Evolutionary conservation across 92 coral and sea anemone genomes (phyloP), one percentile per base, ranked within the genome.

Genomic region (Porites rus): DNA sequence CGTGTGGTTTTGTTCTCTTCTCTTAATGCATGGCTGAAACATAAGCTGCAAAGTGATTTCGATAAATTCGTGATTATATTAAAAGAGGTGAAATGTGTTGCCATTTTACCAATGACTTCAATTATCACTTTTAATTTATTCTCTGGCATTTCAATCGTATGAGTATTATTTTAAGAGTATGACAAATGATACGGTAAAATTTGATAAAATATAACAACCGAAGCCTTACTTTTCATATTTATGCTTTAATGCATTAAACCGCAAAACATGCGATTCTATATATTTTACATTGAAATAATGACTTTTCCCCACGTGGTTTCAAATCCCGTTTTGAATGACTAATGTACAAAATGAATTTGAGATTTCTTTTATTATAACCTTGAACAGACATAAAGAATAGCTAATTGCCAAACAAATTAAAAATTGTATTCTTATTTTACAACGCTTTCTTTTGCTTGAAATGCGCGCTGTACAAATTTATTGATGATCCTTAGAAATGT

Each of bases 381-480:
- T 31, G 67, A 81, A 66, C 70, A 58, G 18, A 3, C 74, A 28
- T 81, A 61, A 83, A 83, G 79, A 73, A 72, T 59, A 20, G 60
- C 72, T 83, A 83, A 83, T 83, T 83, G 73, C 79, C 87, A 83
- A 73, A 83, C 87, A 83, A 83, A 72, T 83, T 83, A 83, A 18
- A 60, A 82, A 59, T 58, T 51, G 3, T 74, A 83, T 22, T 50
- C 63, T 24, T 81, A 54, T 58, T 69, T 54, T 54, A 16, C 76
- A 70, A n/a, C 65, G 53, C 10, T 38, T 78, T n/a, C 46, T 14
- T 9, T 78, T 50, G 31, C 65, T 78, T 20, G 43, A 22, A 52
- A 78, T 14, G 54, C 38, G 31, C 5, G 75, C 12, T 10, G 53
- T 2, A 18, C 65, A 2, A 20, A 13, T 22, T 31, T 10, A 16